Evolutionary conservation across 2,797 vertebrate genomes (phyloP).

Genomic region (Kryptolebias ocellatus): DNA sequence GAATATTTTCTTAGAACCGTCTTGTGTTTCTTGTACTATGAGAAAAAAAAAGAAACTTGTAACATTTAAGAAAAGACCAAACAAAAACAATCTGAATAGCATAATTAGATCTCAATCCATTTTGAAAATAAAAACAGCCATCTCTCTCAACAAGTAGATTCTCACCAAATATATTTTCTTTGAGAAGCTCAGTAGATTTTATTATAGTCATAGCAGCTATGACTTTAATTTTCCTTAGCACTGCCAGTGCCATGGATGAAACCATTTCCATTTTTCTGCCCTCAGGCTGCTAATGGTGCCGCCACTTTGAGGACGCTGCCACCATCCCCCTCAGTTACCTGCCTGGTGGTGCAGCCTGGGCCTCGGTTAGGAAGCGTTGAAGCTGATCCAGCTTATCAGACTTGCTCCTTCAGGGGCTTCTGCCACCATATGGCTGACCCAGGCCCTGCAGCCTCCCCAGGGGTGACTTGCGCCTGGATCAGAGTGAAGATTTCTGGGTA

Average conservation of each 20-base stretch:
- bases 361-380: conserved; percentile 81
- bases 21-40: too few relatives aligned
- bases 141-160: conserved; percentile 2
- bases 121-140: conserved; percentile 6
- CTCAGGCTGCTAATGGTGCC: conserved; percentile 66
- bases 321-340: conserved; percentile 64
- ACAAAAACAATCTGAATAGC: too few relatives aligned
- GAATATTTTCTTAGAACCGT: too few relatives aligned
- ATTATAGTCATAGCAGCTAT: conserved; percentile 57
- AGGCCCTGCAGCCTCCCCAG: conserved; percentile 88
- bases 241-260: conserved; percentile 80
- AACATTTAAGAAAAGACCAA: too few relatives aligned
- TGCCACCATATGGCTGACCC: conserved; percentile 94
- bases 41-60: too few relatives aligned
- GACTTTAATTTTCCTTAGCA: conserved; percentile 73
- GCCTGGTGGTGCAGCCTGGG: conserved; percentile 76
- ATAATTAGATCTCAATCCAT: neutral
- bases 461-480: conserved; percentile 83
- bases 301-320: conserved; percentile 67
- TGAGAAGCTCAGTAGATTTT: conserved; percentile 69
- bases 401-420: conserved; percentile 88
- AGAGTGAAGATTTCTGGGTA: conserved; percentile 82
- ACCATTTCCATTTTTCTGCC: conserved; percentile 81
- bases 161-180: conserved; percentile 35
- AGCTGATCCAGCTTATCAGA: conserved; percentile 90